These are phyloP conservation scores for Cebus imitator DNA, from an alignment of 2,113 vertebrate genomes.

Conservation along the genomic window DNA sequence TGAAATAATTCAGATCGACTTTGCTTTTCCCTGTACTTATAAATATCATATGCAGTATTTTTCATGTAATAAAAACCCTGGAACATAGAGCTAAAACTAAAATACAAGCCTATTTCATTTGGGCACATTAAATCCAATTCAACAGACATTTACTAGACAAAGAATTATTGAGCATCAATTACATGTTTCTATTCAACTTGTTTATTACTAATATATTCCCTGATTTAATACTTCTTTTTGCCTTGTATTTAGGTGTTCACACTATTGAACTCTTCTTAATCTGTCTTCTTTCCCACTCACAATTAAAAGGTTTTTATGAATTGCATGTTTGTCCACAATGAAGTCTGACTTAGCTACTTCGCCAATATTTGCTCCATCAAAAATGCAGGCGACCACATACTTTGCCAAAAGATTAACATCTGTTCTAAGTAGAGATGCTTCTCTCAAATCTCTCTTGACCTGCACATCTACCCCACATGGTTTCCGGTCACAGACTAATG, in stretches of 20 bases:
- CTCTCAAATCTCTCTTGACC: not conserved
- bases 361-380: not conserved
- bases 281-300: not conserved
- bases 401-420: not conserved
- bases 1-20: not conserved
- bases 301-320: not conserved
- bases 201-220: too few species aligned
- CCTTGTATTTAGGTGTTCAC: not conserved
- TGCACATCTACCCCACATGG: not conserved
- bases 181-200: not conserved
- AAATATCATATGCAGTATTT: not conserved
- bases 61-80: not conserved
- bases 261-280: not conserved
- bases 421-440: not conserved
- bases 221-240: not conserved
- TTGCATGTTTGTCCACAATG: not conserved
- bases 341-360: not conserved
- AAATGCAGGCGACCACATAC: accelerated
- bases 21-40: not conserved
- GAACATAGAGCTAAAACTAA: not conserved
- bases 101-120: not conserved
- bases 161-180: not conserved
- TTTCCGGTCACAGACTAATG: not conserved
- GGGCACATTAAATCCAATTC: not conserved
- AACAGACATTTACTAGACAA: not conserved